These are phyloP conservation scores for Netelia melanura DNA, from an alignment of 2,888 invertebrate species.

Conservation along the genomic window DNA sequence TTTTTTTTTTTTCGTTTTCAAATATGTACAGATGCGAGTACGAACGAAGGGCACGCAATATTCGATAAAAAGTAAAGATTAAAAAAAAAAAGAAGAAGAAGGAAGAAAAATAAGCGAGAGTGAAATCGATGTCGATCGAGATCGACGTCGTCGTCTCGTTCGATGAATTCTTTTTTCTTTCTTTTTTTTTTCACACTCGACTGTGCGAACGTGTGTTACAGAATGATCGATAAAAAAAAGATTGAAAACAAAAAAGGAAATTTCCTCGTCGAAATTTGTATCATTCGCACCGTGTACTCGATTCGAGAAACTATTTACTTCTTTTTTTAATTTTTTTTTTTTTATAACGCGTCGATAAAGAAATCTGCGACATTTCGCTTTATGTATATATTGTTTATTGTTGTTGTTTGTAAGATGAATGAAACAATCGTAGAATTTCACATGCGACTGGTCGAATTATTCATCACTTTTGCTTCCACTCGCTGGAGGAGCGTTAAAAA, in stretches of 20 bases:
- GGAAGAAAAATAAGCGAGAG: background rate
- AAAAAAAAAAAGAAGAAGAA: conserved; percentile 9
- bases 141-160: background rate
- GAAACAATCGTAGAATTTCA: background rate
- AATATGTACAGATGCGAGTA: conserved; percentile 56
- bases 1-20: conserved; percentile 9
- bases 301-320: background rate
- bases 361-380: background rate
- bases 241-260: background rate
- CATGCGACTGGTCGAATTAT: background rate
- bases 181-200: background rate
- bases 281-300: conserved; percentile 4
- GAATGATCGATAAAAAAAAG: background rate
- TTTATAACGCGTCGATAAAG: conserved; percentile 9
- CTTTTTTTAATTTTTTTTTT: background rate
- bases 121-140: background rate
- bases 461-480: background rate
- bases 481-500: background rate
- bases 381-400: no score
- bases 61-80: conserved; percentile 25
- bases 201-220: background rate
- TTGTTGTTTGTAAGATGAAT: background rate
- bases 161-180: background rate
- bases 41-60: conserved; percentile 38
- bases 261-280: conserved; percentile 1